phyloP scores from a whole-genome alignment of 2,888 invertebrate species.

The Spodoptera exigua region DNA sequence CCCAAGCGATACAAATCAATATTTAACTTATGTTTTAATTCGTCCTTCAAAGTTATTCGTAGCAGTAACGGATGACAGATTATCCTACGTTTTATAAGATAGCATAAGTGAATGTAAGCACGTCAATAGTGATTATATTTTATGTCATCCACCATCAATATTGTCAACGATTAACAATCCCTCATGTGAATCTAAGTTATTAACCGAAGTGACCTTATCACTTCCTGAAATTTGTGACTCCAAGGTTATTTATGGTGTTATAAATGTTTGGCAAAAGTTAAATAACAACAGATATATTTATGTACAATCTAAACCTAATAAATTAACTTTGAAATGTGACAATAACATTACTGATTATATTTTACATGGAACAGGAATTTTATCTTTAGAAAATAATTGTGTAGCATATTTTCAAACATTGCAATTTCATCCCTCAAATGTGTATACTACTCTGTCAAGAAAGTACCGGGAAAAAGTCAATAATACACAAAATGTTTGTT shows the following conservation, averaged over 20 bases:
- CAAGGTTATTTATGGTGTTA: constrained; percentile 27
- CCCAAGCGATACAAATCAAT: constrained; percentile 1
- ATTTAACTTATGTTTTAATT: constrained; percentile 27
- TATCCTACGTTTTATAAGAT: constrained; percentile 26
- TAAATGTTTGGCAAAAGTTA: constrained; percentile 34
- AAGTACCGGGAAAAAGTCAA: too few relatives aligned
- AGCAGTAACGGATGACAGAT: constrained; percentile 18
- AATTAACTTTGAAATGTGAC: constrained; percentile 17
- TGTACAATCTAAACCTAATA: constrained; percentile 33
- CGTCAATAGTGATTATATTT: constrained; percentile 16
- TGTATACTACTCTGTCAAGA: too few relatives aligned
- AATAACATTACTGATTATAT: too few relatives aligned
- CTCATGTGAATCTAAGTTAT: constrained; percentile 27
- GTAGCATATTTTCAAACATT: too few relatives aligned
- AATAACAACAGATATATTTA: constrained; percentile 40
- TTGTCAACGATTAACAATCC: constrained; percentile 17
- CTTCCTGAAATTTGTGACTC: constrained; percentile 22
- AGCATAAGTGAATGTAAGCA: constrained; percentile 29
- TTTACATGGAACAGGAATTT: too few relatives aligned
- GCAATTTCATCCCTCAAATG: too few relatives aligned
- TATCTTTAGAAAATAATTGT: too few relatives aligned
- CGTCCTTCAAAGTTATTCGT: constrained; percentile 32
- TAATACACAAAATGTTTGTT: too few relatives aligned
- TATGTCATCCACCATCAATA: constrained; percentile 26
- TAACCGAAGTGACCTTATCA: constrained; percentile 7